These are phyloP conservation scores for Sterna hirundo DNA, from an alignment of 2,113 vertebrate species.

Conservation along the genomic window DNA sequence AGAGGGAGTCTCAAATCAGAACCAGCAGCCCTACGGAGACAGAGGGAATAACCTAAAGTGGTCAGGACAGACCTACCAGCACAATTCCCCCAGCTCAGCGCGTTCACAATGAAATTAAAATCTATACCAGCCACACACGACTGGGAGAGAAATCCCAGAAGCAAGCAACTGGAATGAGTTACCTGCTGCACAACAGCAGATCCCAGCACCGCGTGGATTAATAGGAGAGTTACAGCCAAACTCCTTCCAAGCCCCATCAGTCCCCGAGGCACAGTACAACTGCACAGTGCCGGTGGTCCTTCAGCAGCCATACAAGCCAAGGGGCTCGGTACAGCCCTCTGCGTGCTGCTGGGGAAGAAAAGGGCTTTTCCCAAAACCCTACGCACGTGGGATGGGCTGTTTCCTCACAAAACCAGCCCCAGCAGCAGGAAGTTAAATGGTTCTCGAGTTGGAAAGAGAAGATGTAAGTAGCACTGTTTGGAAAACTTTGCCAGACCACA, in stretches of 20 bases:
- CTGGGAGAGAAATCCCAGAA: not conserved
- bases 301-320: not conserved
- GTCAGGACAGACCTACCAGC: not conserved
- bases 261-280: not conserved
- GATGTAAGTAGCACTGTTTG: conserved; percentile 35
- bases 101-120: accelerated
- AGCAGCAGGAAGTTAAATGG: not conserved
- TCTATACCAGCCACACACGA: not conserved
- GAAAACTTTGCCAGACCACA: conserved; percentile 57
- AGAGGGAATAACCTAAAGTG: accelerated
- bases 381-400: not conserved
- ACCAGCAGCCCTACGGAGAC: not conserved
- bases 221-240: not conserved
- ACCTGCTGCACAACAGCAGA: conserved; percentile 19
- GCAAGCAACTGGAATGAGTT: not conserved
- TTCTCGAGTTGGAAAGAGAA: conserved; percentile 20
- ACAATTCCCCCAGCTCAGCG: not conserved
- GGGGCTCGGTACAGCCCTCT: not conserved
- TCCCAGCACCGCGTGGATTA: not conserved
- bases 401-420: conserved; percentile 4
- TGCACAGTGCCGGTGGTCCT: conserved; percentile 8
- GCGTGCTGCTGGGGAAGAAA: not conserved
- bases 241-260: not conserved
- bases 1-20: not conserved
- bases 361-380: not conserved